Evolutionary conservation across 2,888 invertebrate species (phyloP).

Genomic region (Fissipunctia ypsillon): DNA sequence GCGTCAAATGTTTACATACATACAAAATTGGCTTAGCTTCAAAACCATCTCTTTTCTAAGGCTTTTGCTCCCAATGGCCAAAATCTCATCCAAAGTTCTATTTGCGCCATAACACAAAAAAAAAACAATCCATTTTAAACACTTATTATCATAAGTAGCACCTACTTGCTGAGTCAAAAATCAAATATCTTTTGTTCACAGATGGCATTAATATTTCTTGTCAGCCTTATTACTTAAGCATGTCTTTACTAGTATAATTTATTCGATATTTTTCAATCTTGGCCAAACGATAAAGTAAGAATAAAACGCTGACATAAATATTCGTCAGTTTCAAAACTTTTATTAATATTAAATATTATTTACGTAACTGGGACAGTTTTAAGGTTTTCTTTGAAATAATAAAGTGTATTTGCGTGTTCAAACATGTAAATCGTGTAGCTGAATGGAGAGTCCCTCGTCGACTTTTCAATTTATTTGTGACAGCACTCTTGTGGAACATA

Average conservation of each 20-base stretch:
- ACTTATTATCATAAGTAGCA: conserved; percentile 27
- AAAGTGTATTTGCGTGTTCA: conserved; percentile 72
- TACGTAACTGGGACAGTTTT: conserved; percentile 38
- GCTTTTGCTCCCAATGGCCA: not conserved
- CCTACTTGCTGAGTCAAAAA: conserved; percentile 34
- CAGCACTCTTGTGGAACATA: conserved; percentile 72
- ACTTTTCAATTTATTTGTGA: conserved; percentile 78
- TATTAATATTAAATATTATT: conserved; percentile 32
- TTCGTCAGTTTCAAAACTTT: conserved; percentile 32
- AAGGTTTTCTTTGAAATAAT: conserved; percentile 55
- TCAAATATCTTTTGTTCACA: conserved; percentile 49
- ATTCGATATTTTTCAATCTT: conserved; percentile 51
- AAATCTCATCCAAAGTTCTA: not conserved
- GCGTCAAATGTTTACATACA: not conserved
- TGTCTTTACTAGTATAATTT: conserved; percentile 42
- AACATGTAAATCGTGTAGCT: conserved; percentile 63
- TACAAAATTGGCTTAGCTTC: not conserved
- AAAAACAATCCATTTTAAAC: conserved; percentile 6
- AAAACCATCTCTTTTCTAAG: not conserved
- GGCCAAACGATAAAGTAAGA: conserved; percentile 23
- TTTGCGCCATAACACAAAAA: not conserved
- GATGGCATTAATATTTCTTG: conserved; percentile 41
- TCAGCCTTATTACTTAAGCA: conserved; percentile 31
- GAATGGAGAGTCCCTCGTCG: conserved; percentile 59
- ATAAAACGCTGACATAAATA: conserved; percentile 22